A percentile compares a stretch with the other conserved stretches of the same genome.
Conservation (phyloP, 2,797 vertebrate species). For the Tadarida brasiliensis region DNA sequence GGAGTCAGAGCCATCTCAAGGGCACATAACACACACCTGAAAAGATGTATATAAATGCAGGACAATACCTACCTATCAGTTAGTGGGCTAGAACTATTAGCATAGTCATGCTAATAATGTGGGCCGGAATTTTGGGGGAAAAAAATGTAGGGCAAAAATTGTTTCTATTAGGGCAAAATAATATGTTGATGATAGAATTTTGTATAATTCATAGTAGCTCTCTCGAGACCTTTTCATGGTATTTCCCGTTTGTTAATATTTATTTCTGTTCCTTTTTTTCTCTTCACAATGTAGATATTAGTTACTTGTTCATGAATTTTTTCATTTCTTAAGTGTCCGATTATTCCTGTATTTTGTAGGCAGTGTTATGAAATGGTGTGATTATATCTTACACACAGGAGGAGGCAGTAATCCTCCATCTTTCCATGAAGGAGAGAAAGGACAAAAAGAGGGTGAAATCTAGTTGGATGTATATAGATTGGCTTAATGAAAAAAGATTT, state of each 20-base stretch:
- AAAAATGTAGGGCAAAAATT: not conserved
- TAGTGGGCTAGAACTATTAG: slow-evolving; percentile 9
- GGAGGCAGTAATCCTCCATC: not conserved
- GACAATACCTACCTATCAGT: not conserved
- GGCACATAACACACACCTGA: not conserved
- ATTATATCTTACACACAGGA: not conserved
- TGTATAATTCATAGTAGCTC: not conserved
- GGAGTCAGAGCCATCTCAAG: not conserved
- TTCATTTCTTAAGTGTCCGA: not conserved
- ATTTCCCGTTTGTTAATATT: slow-evolving; percentile 34
- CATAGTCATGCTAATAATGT: not conserved
- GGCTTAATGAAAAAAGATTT: slow-evolving; percentile 17
- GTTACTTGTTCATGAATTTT: slow-evolving; percentile 38
- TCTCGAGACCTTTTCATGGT: not conserved
- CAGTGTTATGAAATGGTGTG: slow-evolving; percentile 6
- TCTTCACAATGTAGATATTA: not conserved
- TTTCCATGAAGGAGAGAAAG: not conserved
- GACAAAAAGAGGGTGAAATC: not conserved
- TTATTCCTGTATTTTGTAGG: slow-evolving; percentile 3
- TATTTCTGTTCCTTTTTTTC: slow-evolving; percentile 42
- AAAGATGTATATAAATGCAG: not conserved
- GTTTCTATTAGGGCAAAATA: not conserved
- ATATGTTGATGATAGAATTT: not conserved
- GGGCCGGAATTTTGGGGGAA: not conserved
- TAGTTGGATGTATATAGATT: not conserved